These are phyloP conservation scores for Ophion slaviceki DNA, from an alignment of 2,888 invertebrate species.

Conservation along the genomic window DNA sequence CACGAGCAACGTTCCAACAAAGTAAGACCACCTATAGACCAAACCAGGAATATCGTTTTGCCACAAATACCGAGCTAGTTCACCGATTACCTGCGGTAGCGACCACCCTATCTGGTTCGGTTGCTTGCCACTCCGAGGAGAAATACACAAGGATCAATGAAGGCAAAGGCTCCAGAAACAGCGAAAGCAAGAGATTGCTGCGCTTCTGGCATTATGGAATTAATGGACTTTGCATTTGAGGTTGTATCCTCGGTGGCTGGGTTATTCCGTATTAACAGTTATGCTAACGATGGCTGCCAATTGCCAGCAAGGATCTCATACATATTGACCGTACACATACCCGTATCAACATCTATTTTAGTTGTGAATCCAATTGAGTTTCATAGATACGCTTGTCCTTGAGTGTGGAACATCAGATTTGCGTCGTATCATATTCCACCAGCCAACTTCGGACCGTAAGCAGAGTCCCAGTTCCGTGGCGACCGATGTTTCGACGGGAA, in stretches of 20 bases:
- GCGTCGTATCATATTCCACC: conserved; percentile 38
- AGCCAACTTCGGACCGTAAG: conserved; percentile 14
- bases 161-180: conserved; percentile 21
- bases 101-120: background rate
- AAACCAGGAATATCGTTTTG: conserved; percentile 21
- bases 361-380: conserved; percentile 31
- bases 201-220: conserved; percentile 48
- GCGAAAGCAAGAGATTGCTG: conserved; percentile 39
- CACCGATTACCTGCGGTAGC: conserved; percentile 30
- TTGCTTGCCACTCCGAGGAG: background rate
- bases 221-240: conserved; percentile 47
- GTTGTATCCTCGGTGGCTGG: conserved; percentile 41
- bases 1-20: background rate
- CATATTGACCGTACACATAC: conserved; percentile 15
- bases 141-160: conserved; percentile 29
- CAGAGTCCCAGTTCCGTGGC: background rate
- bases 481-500: conserved; percentile 41
- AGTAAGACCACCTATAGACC: conserved; percentile 24
- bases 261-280: conserved; percentile 51
- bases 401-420: conserved; percentile 13
- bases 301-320: conserved; percentile 11
- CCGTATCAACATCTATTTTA: conserved; percentile 1
- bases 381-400: conserved; percentile 34
- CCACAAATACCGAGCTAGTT: conserved; percentile 35
- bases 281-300: conserved; percentile 32